Evolutionary conservation across 2,113 vertebrate species (phyloP).

Genomic region (Ciconia boyciana): DNA sequence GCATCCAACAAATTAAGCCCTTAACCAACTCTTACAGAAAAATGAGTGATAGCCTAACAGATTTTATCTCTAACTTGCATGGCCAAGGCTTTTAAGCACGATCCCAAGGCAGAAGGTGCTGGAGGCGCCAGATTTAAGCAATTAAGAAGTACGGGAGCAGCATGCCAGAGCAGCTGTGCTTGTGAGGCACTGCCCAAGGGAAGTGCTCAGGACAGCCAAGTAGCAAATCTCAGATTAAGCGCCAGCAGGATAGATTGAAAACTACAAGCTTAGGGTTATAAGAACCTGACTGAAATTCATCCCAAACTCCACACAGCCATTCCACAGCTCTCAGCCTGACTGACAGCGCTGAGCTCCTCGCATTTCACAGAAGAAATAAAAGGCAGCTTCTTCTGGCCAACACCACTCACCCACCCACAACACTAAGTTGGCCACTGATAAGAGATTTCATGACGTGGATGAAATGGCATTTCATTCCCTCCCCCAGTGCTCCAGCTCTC

Average conservation of each 20-base stretch:
- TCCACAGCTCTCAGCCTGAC: background rate
- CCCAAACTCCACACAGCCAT: background rate
- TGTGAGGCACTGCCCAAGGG: slow-evolving; percentile 14
- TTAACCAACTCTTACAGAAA: background rate
- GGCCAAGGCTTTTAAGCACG: background rate
- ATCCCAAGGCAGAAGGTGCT: background rate
- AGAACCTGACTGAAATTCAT: background rate
- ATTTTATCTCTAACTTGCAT: background rate
- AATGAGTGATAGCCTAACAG: background rate
- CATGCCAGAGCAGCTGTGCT: background rate
- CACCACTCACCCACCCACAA: slow-evolving; percentile 3
- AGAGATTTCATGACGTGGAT: slow-evolving; percentile 42
- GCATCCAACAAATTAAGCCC: background rate
- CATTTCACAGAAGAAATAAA: slow-evolving; percentile 8
- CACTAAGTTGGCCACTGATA: slow-evolving; percentile 19
- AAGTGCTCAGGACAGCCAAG: background rate
- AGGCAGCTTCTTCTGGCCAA: slow-evolving; percentile 15
- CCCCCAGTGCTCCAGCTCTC: slow-evolving; percentile 36
- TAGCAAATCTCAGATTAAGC: background rate
- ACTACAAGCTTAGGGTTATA: background rate
- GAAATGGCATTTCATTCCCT: slow-evolving; percentile 40
- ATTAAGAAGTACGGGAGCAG: background rate
- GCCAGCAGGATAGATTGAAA: background rate
- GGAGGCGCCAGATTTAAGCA: background rate
- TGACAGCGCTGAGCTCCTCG: background rate